A percentile compares a stretch with the other conserved stretches of the same genome.
Evolutionary conservation across 2,888 invertebrate genomes (phyloP).

Genomic region (Diabrotica balteata): DNA sequence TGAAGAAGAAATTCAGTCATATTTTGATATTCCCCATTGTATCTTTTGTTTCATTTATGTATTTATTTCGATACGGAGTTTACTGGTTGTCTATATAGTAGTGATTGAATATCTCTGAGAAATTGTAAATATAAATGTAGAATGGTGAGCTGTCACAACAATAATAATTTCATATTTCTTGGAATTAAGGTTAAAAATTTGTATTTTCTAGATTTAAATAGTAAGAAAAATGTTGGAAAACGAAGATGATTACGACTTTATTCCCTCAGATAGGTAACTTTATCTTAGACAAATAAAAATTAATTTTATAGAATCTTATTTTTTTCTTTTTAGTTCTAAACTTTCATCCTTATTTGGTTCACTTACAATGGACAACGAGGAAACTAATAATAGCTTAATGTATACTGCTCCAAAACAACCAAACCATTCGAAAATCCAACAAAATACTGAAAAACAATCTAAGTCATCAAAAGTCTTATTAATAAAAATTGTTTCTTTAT

Average conservation of each 20-base stretch:
- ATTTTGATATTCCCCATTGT: too few relatives aligned
- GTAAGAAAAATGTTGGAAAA: constrained; percentile 41
- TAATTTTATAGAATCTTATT: background rate
- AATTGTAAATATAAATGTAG: too few relatives aligned
- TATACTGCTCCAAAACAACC: constrained; percentile 54
- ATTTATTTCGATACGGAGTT: too few relatives aligned
- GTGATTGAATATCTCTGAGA: background rate
- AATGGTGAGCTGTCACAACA: background rate
- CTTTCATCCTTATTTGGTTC: constrained; percentile 48
- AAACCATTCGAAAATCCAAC: constrained; percentile 25
- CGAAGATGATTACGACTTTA: constrained; percentile 51
- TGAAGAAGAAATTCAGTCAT: too few relatives aligned
- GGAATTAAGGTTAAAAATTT: background rate
- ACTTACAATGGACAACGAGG: constrained; percentile 15
- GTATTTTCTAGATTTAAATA: constrained; percentile 7
- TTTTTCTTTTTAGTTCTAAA: constrained; percentile 44
- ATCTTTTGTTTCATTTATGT: too few relatives aligned
- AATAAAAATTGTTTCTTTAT: constrained; percentile 48
- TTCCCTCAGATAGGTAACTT: constrained; percentile 44
- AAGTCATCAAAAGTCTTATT: constrained; percentile 43
- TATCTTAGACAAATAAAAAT: constrained; percentile 9
- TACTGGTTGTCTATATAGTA: too few relatives aligned
- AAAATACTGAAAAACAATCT: constrained; percentile 27
- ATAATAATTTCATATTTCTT: background rate
- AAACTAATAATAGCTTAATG: constrained; percentile 41